phyloP scores from a whole-genome alignment of 2,888 invertebrate species.

The Campaea margaritaria region DNA sequence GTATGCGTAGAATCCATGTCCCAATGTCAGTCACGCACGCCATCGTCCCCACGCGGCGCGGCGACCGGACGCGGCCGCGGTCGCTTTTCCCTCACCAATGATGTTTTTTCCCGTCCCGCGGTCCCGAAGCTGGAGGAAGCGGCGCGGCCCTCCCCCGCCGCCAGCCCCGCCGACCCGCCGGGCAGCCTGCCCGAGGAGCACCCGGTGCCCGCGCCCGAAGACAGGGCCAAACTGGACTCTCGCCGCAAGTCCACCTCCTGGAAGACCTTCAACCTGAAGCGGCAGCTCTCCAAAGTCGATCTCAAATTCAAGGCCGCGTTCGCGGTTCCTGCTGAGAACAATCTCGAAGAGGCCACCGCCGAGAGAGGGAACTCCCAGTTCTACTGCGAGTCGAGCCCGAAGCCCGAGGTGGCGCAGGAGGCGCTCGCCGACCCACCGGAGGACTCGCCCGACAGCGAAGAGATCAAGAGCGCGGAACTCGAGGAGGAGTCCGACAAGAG shows the following conservation, averaged over 20 bases:
- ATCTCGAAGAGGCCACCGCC: slow-evolving; percentile 58
- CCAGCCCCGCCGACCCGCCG: slow-evolving; percentile 46
- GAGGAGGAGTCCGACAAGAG: slow-evolving; percentile 7
- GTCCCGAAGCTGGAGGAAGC: slow-evolving; percentile 71
- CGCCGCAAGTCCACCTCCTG: slow-evolving; percentile 88
- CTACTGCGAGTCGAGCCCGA: slow-evolving; percentile 62
- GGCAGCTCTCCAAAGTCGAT: slow-evolving; percentile 92
- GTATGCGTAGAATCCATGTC: slow-evolving; percentile 38
- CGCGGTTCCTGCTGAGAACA: slow-evolving; percentile 75
- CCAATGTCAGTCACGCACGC: slow-evolving; percentile 39
- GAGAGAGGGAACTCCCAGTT: slow-evolving; percentile 71
- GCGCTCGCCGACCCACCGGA: slow-evolving; percentile 50
- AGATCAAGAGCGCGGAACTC: slow-evolving; percentile 43
- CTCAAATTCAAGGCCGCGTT: slow-evolving; percentile 89
- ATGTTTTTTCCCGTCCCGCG: slow-evolving; percentile 68
- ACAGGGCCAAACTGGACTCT: slow-evolving; percentile 69
- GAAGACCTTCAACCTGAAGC: slow-evolving; percentile 92
- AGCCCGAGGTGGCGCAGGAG: slow-evolving; percentile 43
- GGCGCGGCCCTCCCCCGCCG: slow-evolving; percentile 44
- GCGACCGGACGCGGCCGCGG: slow-evolving; percentile 37
- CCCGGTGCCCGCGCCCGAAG: slow-evolving; percentile 47
- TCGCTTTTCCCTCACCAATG: slow-evolving; percentile 53
- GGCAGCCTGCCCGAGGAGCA: slow-evolving; percentile 42
- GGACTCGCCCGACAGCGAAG: slow-evolving; percentile 44
- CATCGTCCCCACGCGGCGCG: slow-evolving; percentile 36